Evolutionary conservation across 2,888 invertebrate genomes (phyloP).

Genomic region (Lagria hirta): DNA sequence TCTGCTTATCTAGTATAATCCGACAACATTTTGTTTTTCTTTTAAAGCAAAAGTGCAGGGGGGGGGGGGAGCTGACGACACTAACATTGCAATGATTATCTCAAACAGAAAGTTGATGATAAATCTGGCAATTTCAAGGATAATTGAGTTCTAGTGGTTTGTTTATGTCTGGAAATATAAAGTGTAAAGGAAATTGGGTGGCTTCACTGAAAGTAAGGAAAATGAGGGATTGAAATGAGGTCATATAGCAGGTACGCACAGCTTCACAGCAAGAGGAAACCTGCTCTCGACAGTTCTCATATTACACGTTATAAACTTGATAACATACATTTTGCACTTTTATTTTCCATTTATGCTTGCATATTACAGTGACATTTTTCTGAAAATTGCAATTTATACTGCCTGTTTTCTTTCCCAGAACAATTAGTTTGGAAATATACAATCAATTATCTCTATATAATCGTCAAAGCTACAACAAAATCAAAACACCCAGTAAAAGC

Average conservation of each 20-base stretch:
- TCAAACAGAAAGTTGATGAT: no score
- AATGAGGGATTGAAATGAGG: conserved; percentile 23
- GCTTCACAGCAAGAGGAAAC: conserved; percentile 31
- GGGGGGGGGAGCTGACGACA: no score
- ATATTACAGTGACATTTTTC: not conserved
- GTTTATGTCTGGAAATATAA: conserved; percentile 42
- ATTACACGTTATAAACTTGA: conserved; percentile 36
- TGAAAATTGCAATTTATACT: no score
- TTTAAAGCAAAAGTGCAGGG: no score
- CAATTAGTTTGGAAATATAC: no score
- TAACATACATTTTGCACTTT: conserved; percentile 34
- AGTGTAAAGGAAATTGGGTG: conserved; percentile 36
- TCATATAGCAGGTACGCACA: conserved; percentile 23
- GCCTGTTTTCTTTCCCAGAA: no score
- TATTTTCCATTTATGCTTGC: conserved; percentile 11
- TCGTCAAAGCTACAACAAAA: no score
- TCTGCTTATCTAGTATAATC: no score
- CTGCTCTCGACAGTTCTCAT: conserved; percentile 39
- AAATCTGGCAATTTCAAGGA: conserved; percentile 44
- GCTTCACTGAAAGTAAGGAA: conserved; percentile 19
- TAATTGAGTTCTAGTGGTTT: conserved; percentile 45
- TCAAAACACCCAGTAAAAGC: no score
- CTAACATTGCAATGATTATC: no score
- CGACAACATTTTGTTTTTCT: no score
- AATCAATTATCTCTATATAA: no score